Evolutionary conservation across 2,113 vertebrate genomes (phyloP).

Genomic region (Alethe diademata): DNA sequence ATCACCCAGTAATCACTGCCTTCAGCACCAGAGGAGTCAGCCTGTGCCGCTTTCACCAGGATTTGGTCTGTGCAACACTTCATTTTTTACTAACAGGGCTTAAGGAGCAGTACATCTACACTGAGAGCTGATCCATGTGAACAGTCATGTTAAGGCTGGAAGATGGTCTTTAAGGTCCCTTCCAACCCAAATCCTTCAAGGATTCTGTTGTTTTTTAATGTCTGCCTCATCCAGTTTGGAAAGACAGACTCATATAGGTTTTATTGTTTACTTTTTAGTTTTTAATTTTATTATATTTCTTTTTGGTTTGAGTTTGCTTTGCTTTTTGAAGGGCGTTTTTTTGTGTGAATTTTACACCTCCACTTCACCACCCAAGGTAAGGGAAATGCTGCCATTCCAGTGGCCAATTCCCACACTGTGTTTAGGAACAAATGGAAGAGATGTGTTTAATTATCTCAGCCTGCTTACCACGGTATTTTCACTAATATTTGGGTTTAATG

Average conservation of each 20-base stretch:
- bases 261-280: neutral
- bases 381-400: neutral
- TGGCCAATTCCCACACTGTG: neutral
- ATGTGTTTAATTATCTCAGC: neutral
- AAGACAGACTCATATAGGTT: neutral
- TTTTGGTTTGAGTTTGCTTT: neutral
- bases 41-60: fast-evolving
- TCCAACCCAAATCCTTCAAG: neutral
- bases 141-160: neutral
- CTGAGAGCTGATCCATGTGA: neutral
- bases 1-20: no score
- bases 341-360: neutral
- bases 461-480: neutral
- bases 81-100: neutral
- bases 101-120: neutral
- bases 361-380: neutral
- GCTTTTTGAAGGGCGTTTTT: neutral
- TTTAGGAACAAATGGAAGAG: neutral
- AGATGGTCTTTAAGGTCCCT: neutral
- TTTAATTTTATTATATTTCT: neutral
- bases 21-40: neutral
- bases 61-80: neutral
- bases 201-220: neutral
- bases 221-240: neutral
- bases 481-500: neutral